These are phyloP conservation scores for Holothuria leucospilota DNA, from an alignment of 53 echinoderm and acorn worm species.

Conservation along the genomic window DNA sequence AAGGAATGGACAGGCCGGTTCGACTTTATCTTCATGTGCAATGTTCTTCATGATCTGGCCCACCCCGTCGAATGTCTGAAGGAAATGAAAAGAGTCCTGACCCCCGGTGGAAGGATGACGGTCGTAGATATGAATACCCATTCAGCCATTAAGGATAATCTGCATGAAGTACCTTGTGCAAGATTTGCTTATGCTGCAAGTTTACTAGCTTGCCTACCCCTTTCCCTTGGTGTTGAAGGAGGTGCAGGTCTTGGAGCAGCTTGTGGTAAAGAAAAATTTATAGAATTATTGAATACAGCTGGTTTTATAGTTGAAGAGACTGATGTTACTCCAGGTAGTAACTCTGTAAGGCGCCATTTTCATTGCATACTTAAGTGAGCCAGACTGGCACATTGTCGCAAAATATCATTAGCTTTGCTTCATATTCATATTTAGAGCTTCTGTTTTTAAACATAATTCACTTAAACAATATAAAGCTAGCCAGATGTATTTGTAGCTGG, in stretches of 20 bases:
- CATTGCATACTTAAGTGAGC: background rate
- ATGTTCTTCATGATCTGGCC: constrained; percentile 11
- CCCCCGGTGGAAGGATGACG: background rate
- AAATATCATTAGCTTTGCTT: too few species aligned
- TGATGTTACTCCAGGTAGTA: background rate
- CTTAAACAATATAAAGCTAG: too few species aligned
- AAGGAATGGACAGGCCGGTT: constrained; percentile 9
- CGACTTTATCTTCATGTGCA: background rate
- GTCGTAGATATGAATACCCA: background rate
- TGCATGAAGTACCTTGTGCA: background rate
- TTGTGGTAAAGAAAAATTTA: constrained; percentile 76
- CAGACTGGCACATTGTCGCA: too few species aligned
- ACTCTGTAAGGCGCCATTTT: background rate
- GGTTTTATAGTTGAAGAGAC: constrained; percentile 57
- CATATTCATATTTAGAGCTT: too few species aligned
- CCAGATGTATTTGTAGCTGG: too few species aligned
- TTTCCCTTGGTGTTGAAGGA: constrained; percentile 67
- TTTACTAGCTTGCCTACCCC: constrained; percentile 78
- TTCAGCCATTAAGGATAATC: constrained; percentile 10
- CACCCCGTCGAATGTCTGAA: background rate
- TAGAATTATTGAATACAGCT: constrained; percentile 57
- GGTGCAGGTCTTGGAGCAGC: constrained; percentile 72
- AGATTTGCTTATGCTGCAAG: constrained; percentile 39
- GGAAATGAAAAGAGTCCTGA: constrained; percentile 2
- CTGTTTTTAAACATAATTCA: too few species aligned